Evolutionary conservation across 2,888 invertebrate genomes (phyloP).

Genomic region (Euphydryas editha): DNA sequence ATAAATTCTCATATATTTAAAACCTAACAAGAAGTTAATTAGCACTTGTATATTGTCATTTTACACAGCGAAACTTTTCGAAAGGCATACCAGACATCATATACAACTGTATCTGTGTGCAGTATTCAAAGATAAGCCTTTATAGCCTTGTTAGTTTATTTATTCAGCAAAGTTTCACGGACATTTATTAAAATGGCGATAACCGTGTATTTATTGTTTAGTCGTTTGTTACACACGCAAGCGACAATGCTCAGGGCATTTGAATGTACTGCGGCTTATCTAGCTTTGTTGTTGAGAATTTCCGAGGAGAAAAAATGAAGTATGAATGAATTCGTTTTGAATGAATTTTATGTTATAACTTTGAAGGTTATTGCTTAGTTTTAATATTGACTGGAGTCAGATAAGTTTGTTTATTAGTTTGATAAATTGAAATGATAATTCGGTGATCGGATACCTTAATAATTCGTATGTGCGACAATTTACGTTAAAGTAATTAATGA

Average conservation of each 20-base stretch:
- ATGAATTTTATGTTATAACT: background rate
- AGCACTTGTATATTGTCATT: background rate
- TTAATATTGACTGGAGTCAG: background rate
- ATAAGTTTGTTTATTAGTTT: background rate
- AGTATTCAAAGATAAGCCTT: conserved; percentile 49
- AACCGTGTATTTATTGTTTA: conserved; percentile 79
- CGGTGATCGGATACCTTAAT: too few relatives aligned
- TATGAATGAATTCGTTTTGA: background rate
- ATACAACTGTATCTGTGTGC: conserved; percentile 34
- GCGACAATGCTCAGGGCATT: conserved; percentile 45
- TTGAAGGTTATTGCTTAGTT: background rate
- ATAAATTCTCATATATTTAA: background rate
- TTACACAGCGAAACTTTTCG: conserved; percentile 10
- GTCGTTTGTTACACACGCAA: conserved; percentile 71
- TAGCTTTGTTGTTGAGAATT: conserved; percentile 16
- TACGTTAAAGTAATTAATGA: too few relatives aligned
- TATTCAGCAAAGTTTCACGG: conserved; percentile 70
- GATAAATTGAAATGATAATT: too few relatives aligned
- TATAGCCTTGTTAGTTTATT: conserved; percentile 68
- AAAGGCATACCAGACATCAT: conserved; percentile 35
- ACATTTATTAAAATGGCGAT: conserved; percentile 81
- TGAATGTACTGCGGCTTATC: conserved; percentile 43
- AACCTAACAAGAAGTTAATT: background rate
- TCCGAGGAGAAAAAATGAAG: background rate
- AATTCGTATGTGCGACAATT: too few relatives aligned